These are phyloP conservation scores for Melipona beecheii DNA, from an alignment of 2,888 invertebrate genomes.

Conservation along the genomic window DNA sequence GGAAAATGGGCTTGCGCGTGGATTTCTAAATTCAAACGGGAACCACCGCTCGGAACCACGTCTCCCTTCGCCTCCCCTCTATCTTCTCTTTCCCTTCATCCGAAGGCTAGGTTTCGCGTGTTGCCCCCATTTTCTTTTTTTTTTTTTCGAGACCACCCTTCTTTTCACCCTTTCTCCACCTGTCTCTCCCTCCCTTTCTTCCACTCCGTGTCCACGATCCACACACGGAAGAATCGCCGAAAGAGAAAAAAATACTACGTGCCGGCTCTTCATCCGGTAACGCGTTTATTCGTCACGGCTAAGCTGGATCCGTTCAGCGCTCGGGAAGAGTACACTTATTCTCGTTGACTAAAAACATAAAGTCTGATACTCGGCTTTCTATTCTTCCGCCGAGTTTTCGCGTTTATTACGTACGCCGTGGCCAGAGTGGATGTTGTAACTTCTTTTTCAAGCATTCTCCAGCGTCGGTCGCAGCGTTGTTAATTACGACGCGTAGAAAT, in stretches of 20 bases:
- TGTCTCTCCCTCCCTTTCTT: neutral
- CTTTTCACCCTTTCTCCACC: neutral
- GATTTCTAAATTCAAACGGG: conserved; percentile 69
- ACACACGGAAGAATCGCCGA: conserved; percentile 21
- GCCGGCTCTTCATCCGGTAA: conserved; percentile 40
- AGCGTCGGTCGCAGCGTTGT: neutral
- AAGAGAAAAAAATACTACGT: conserved; percentile 48
- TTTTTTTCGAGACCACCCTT: neutral
- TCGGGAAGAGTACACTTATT: conserved; percentile 35
- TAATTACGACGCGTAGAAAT: neutral
- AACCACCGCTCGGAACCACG: conserved; percentile 43
- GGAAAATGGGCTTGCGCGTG: conserved; percentile 64
- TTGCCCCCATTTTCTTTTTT: neutral
- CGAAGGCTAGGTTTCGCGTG: neutral
- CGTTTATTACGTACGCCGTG: neutral
- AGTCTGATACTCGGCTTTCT: conserved; percentile 29
- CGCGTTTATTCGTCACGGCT: conserved; percentile 30
- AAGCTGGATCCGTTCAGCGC: conserved; percentile 37
- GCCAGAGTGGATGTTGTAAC: neutral
- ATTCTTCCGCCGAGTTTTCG: neutral
- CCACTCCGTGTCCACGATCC: conserved; percentile 11
- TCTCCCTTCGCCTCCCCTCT: neutral
- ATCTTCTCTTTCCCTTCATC: neutral
- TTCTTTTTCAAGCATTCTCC: neutral
- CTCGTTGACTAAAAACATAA: conserved; percentile 37